Evolutionary conservation across 2,888 invertebrate genomes (phyloP), one percentile per base, ranked within the genome.

Genomic region (Sthenelais limicola): DNA sequence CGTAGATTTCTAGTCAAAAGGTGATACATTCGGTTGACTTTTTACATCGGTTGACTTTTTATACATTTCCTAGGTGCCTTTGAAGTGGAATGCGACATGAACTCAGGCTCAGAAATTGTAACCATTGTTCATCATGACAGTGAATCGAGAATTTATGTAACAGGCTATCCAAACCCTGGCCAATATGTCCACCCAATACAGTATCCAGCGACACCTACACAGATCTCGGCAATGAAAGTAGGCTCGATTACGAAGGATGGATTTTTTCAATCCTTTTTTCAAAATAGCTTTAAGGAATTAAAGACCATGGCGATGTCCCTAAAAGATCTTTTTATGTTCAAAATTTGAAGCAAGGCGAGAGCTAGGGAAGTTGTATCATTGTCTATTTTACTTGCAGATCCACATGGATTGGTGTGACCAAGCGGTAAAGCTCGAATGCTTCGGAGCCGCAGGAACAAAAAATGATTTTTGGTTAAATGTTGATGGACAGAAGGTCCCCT

Each of bases 51-150:
- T n/a, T n/a, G n/a, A n/a, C n/a, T n/a, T n/a, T n/a, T n/a, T n/a
- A n/a, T n/a, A n/a, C n/a, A n/a, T n/a, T n/a, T n/a, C n/a, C n/a
- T n/a, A 43, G 43, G 43, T 43, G 43, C 43, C 43, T 43, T 43
- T 43, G 43, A 62, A 21, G 35, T 62, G 15, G 52, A 52, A 7
- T 62, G 62, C 33, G 62, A 62, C 62, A 62, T 62, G 62, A 62
- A 12, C 9, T 52, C 52, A 62, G 26, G 30, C n/a, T 28, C 30
- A n/a, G 62, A 62, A 9, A 9, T 9, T n/a, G n/a, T 62, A 9
- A 30, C 30, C 18, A 62, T 33, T 7, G 18, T 62, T 28, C 62
- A 62, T 18, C 32, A 62, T 33, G 30, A 33, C 30, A 26, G 18
- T 62, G 35, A 62, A 28, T 9, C 15, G 15, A 21, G 35, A 9